Conservation (phyloP, 2,113 vertebrate genomes). For the Semnornis frantzii region DNA sequence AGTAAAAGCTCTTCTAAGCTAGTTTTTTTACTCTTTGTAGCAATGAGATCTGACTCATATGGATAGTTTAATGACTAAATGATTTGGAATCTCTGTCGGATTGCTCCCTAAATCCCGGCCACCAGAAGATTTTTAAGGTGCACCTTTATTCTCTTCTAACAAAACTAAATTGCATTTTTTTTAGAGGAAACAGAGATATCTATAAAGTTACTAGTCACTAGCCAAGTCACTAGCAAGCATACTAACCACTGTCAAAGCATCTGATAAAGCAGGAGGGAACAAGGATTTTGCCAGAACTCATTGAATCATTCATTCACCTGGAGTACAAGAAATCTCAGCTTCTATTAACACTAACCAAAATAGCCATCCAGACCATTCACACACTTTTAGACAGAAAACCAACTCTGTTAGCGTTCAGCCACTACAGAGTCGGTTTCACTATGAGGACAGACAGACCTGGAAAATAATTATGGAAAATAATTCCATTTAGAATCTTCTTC, state of each 20-base stretch:
- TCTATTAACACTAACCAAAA: background rate
- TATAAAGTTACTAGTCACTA: background rate
- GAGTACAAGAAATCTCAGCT: background rate
- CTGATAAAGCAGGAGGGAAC: background rate
- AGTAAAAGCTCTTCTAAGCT: slow-evolving; percentile 17
- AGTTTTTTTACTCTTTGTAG: background rate
- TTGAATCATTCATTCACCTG: background rate
- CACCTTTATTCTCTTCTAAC: background rate
- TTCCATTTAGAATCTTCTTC: background rate
- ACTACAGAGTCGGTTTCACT: background rate
- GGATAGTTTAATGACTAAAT: background rate
- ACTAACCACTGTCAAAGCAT: background rate
- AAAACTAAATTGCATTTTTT: background rate
- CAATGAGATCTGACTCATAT: background rate
- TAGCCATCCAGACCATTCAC: background rate
- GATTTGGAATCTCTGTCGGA: background rate
- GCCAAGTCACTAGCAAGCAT: background rate
- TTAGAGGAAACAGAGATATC: background rate
- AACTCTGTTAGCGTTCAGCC: background rate
- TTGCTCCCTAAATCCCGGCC: background rate
- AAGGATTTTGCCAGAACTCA: background rate
- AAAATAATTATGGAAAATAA: background rate
- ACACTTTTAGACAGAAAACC: background rate
- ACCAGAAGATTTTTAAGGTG: background rate
- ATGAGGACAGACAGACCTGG: background rate